Base-by-base conservation (phyloP, 2,797 vertebrate genomes). In the Sebastes itinus region DNA sequence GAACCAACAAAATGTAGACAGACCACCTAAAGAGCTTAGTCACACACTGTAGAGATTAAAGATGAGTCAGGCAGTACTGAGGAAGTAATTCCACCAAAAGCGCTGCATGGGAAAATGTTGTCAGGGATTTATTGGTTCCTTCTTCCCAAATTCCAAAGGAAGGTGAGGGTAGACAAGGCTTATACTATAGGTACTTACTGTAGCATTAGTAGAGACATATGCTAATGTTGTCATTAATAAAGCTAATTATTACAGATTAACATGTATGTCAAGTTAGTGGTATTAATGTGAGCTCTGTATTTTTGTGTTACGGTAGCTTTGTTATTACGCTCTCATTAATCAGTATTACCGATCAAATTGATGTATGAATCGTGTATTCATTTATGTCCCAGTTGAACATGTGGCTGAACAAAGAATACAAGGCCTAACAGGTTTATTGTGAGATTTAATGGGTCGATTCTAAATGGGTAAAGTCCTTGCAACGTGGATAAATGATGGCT, bases 11-110 rank as follows among this genome's bases (percentile, higher is more conserved):
- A 78, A 77, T 16, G 74, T 63, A 81, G 55, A 68, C 70, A 77
- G 85, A 75, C 73, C 76, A 70, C 78, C 80, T 64, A 72, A 60
- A 80, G 68, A 84, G 69, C 58, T 84, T 32, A 84, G 66, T 81
- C 80, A 84, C 84, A 91, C 73, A 85, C 76, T 85, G 87, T 25
- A 85, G 67, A 78, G 70, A 90, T 90, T 90, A 92, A 77, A 78
- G 77, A 86, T 81, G 90, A 88, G 67, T 93, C 89, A 87, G 78
- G 85, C 71, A 72, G 76, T 42, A 14, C 14, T 66, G 59, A 61
- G 72, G 68, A 87, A 80, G 77, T 60, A 52, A 87, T 75, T 84
- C 35, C 12, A 2, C 72, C 56, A 69, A 73, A 83, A 54, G 42
- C 16, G 13, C 20, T 80, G 5, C 80, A 64, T 84, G 80, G 82